Conservation (phyloP, 2,888 invertebrate species). For the Rhamnusium bicolor region DNA sequence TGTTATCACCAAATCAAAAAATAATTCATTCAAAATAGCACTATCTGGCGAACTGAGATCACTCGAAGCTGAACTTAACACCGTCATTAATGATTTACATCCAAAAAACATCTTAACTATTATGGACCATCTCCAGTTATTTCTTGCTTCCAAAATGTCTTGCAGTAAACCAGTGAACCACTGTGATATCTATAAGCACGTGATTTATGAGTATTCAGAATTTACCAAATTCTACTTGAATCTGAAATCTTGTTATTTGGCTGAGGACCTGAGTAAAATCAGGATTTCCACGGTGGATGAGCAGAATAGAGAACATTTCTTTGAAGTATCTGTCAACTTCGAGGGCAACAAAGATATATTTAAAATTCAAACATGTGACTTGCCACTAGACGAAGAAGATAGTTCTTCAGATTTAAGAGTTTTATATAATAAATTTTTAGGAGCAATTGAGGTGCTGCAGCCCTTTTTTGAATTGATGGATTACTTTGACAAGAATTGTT, state of each 20-base stretch:
- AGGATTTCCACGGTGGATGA: conserved; percentile 52
- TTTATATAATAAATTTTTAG: conserved; percentile 62
- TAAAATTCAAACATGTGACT: conserved; percentile 55
- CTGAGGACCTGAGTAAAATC: conserved; percentile 56
- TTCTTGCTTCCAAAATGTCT: conserved; percentile 28
- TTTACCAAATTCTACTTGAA: conserved; percentile 60
- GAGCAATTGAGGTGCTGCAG: conserved; percentile 62
- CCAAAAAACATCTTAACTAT: conserved; percentile 46
- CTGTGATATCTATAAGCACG: conserved; percentile 51
- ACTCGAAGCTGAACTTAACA: conserved; percentile 40
- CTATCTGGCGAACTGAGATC: conserved; percentile 15
- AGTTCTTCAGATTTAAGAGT: conserved; percentile 55
- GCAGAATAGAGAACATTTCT: conserved; percentile 53
- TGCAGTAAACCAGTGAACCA: conserved; percentile 37
- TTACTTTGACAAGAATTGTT: conserved; percentile 66
- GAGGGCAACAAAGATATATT: conserved; percentile 55
- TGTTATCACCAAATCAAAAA: conserved; percentile 39
- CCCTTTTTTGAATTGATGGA: conserved; percentile 69
- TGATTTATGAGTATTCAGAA: conserved; percentile 60
- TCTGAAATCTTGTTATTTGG: conserved; percentile 53
- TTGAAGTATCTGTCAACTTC: conserved; percentile 57
- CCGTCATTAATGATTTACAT: conserved; percentile 18
- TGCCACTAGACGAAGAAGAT: conserved; percentile 59
- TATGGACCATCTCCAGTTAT: conserved; percentile 50
- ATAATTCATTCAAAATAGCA: conserved; percentile 40